Percentiles rank a stretch among this genome's conserved stretches.
phyloP scores from a whole-genome alignment of 2,888 invertebrate genomes.

The Pandemis corylana region DNA sequence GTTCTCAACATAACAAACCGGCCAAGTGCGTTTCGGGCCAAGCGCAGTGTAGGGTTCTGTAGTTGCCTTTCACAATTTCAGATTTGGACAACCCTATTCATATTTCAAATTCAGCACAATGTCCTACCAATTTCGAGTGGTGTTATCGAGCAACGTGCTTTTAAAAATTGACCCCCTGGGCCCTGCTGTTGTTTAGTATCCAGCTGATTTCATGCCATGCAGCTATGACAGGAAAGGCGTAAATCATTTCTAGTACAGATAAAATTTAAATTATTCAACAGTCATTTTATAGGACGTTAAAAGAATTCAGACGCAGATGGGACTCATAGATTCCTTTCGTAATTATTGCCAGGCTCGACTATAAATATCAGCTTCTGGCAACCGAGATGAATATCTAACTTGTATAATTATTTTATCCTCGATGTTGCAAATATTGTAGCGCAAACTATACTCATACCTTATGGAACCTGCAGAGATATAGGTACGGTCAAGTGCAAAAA shows the following conservation, averaged over 20 bases:
- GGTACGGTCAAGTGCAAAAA: no score
- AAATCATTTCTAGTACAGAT: conserved; percentile 29
- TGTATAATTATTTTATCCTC: background rate
- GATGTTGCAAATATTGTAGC: background rate
- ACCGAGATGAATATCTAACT: background rate
- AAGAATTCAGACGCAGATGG: conserved; percentile 22
- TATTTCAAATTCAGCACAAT: no score
- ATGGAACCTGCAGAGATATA: background rate
- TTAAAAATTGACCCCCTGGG: no score
- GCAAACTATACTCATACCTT: background rate
- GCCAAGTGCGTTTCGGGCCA: no score
- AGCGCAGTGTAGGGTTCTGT: no score
- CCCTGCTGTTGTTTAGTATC: background rate
- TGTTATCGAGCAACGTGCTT: no score
- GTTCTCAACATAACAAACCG: no score
- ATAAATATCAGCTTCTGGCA: conserved; percentile 5
- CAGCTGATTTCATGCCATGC: conserved; percentile 17
- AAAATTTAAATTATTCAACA: conserved; percentile 22
- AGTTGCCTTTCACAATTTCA: no score
- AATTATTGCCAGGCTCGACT: conserved; percentile 11
- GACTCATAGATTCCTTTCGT: conserved; percentile 14
- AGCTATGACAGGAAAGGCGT: conserved; percentile 12
- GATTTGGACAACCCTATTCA: no score
- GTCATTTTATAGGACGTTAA: conserved; percentile 13
- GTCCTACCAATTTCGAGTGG: no score